Evolutionary conservation across 2,797 vertebrate genomes (phyloP).

Genomic region (Enteromius viviparus): DNA sequence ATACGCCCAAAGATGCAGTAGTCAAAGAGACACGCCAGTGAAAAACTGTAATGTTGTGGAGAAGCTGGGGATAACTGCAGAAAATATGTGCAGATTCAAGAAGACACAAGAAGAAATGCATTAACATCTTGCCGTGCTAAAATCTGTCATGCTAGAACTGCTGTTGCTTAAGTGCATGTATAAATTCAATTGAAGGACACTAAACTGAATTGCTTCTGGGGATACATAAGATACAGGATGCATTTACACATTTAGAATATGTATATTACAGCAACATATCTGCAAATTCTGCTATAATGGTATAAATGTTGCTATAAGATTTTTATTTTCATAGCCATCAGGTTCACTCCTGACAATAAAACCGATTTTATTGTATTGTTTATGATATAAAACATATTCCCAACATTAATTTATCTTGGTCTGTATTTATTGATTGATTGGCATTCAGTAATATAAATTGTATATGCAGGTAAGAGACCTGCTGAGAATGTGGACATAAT

Average conservation of each 20-base stretch:
- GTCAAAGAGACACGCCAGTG: no score
- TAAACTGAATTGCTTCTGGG: not conserved
- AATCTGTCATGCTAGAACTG: not conserved
- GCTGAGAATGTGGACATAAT: constrained; percentile 68
- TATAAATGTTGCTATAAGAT: not conserved
- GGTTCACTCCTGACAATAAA: not conserved
- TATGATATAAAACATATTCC: not conserved
- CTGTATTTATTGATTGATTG: not conserved
- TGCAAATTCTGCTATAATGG: not conserved
- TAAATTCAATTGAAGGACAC: not conserved
- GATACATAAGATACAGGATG: not conserved
- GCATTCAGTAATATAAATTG: not conserved
- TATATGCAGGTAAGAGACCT: constrained; percentile 63
- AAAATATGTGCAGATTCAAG: no score
- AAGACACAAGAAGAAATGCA: not conserved
- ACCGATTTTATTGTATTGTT: not conserved
- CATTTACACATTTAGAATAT: not conserved
- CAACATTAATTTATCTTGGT: not conserved
- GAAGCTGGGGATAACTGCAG: no score
- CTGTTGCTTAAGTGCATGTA: not conserved
- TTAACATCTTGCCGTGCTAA: not conserved
- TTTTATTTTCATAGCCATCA: not conserved
- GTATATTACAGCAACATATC: not conserved
- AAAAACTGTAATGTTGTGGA: no score
- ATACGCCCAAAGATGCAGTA: no score